Evolutionary conservation across 2,888 invertebrate genomes (phyloP), one percentile per base, ranked within the genome.

Genomic region (Anthoptus insignis): DNA sequence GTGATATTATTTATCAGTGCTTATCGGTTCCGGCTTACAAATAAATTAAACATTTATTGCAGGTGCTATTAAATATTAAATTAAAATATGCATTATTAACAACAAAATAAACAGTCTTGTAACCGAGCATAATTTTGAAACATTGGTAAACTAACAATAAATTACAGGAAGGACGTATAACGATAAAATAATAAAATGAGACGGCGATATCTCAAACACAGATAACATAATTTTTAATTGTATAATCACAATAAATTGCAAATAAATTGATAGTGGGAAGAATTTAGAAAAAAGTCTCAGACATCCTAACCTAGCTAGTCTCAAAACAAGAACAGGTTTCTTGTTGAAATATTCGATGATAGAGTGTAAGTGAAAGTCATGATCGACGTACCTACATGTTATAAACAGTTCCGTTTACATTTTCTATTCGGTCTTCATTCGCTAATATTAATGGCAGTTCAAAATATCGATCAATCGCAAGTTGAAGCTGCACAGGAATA

Each of bases 311-410:
- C n/a, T 34, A 21, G 79, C 82, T 81, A 79, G 81, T 79, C 76
- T 80, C 74, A 76, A 64, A 64, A 45, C 70, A 74, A 80, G 79
- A 91, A 91, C 91, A 82, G 88, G 91, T 91, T 90, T 88, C 78
- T 77, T 81, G 81, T 84, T 78, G 77, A 84, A 89, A 87, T 91
- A 88, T 90, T 86, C 82, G 85, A 82, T 87, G 89, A 89, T 89
- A 82, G 87, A 89, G 86, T 89, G 88, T 82, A 86, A 91, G 92
- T 91, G 92, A 92, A 92, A 92, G 92, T 91, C 84, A 87, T 87
- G 86, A 89, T 86, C 84, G 82, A 79, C 83, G 87, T 42, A 42
- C 42, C 19, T 87, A 84, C 81, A 81, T 77, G 80, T 82, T 73
- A 73, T 73, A 86, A 85, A 86, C 80, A 89, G 88, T 89, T 90